A percentile compares a stretch with the other conserved stretches of the same genome.
These are phyloP conservation scores for Scaptomyza caliginosa DNA, from an alignment of 2,888 invertebrate genomes.

Conservation along the genomic window DNA sequence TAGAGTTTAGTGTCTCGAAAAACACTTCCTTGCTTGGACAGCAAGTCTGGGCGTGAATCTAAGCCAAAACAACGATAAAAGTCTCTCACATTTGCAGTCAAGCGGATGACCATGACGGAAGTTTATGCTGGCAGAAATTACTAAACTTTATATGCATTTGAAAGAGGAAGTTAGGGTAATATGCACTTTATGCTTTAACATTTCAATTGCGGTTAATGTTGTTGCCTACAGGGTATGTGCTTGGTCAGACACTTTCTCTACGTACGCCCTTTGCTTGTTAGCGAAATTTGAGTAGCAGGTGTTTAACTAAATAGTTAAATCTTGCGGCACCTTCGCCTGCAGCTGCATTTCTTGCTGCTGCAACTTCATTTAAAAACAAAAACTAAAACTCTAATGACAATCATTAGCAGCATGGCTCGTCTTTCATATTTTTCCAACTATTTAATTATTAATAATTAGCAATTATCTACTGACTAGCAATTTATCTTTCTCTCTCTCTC, in stretches of 20 bases:
- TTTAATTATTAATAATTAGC: slow-evolving; percentile 76
- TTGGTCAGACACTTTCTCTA: background rate
- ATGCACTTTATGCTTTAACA: background rate
- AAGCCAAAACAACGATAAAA: background rate
- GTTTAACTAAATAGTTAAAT: slow-evolving; percentile 57
- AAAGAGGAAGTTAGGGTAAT: background rate
- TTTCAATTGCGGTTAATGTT: background rate
- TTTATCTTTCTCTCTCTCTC: slow-evolving; percentile 35
- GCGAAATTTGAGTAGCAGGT: slow-evolving; percentile 54
- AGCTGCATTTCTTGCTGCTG: slow-evolving; percentile 5
- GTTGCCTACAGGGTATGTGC: background rate
- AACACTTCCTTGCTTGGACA: slow-evolving; percentile 57
- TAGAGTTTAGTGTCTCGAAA: slow-evolving; percentile 48
- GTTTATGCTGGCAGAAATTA: slow-evolving; percentile 48
- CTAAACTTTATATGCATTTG: background rate
- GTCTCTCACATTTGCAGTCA: slow-evolving; percentile 22
- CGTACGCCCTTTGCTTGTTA: slow-evolving; percentile 44
- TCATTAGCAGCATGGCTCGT: slow-evolving; percentile 58
- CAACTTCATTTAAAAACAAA: slow-evolving; percentile 9
- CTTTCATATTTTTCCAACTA: slow-evolving; percentile 53
- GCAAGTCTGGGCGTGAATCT: background rate
- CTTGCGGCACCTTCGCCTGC: slow-evolving; percentile 38
- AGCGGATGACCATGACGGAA: slow-evolving; percentile 66
- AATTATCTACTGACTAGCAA: slow-evolving; percentile 58
- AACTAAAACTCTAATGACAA: slow-evolving; percentile 52